These are phyloP conservation scores for Pseudorhombus dupliciocellatus DNA, from an alignment of 2,113 vertebrate genomes.

Conservation along the genomic window DNA sequence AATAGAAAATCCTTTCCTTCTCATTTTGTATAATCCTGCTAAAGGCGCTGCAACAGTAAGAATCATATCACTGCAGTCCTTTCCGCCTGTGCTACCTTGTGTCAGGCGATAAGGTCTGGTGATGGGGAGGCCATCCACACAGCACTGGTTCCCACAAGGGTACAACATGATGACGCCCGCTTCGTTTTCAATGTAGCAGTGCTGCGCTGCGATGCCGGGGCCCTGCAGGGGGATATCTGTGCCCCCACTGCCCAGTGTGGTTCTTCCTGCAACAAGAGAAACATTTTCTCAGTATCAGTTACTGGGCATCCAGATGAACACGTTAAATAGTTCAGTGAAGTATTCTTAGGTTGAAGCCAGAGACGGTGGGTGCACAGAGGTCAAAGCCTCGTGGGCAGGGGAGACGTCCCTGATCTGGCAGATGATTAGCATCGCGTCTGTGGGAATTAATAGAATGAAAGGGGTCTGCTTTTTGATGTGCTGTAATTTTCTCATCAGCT, in stretches of 20 bases:
- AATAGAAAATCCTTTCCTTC: too few species aligned
- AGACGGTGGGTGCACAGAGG: slow-evolving; percentile 8
- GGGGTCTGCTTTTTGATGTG: slow-evolving; percentile 14
- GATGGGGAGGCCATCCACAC: slow-evolving; percentile 84
- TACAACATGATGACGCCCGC: slow-evolving; percentile 87
- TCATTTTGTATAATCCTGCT: too few species aligned
- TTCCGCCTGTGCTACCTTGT: slow-evolving; percentile 84
- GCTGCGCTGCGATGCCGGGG: slow-evolving; percentile 82
- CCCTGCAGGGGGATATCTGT: slow-evolving; percentile 91
- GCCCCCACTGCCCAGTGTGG: slow-evolving; percentile 85
- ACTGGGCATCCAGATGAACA: slow-evolving; percentile 23
- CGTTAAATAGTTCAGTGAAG: slow-evolving; percentile 29
- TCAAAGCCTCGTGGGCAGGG: slow-evolving; percentile 25
- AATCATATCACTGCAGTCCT: not conserved
- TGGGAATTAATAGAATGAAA: slow-evolving; percentile 14
- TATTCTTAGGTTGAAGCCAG: slow-evolving; percentile 56
- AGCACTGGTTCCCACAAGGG: slow-evolving; percentile 90
- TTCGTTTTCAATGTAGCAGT: slow-evolving; percentile 93
- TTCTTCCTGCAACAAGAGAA: slow-evolving; percentile 83
- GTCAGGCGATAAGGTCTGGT: slow-evolving; percentile 86
- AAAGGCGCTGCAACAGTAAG: not conserved
- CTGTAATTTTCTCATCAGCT: not conserved
- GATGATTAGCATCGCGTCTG: slow-evolving; percentile 14
- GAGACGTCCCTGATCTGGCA: slow-evolving; percentile 18
- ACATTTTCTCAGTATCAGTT: slow-evolving; percentile 36